A percentile compares a stretch with the other conserved stretches of the same genome.
phyloP scores from a whole-genome alignment of 2,113 vertebrate species.

The Loxodonta africana region DNA sequence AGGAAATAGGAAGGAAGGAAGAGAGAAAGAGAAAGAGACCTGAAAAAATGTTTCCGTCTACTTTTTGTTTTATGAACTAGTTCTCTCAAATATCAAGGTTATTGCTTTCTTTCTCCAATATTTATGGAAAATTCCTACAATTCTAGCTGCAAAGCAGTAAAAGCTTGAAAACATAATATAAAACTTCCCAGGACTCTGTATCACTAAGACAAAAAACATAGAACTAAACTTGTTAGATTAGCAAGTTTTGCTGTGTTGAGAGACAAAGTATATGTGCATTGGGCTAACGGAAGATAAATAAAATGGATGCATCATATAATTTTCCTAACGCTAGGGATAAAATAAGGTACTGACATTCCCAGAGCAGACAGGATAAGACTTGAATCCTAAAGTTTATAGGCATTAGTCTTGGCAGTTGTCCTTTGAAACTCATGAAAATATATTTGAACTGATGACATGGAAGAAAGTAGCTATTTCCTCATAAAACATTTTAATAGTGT shows the following conservation, averaged over 20 bases:
- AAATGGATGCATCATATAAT: slow-evolving; percentile 45
- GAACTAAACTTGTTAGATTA: slow-evolving; percentile 66
- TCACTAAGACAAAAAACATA: slow-evolving; percentile 68
- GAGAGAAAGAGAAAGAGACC: not conserved
- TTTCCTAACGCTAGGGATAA: slow-evolving; percentile 44
- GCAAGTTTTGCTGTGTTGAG: not conserved
- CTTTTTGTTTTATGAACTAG: slow-evolving; percentile 79
- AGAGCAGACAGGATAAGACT: slow-evolving; percentile 62
- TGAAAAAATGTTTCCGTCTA: slow-evolving; percentile 57
- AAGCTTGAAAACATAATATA: slow-evolving; percentile 84
- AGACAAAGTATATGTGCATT: not conserved
- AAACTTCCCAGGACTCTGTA: slow-evolving; percentile 72
- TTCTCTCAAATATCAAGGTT: slow-evolving; percentile 80
- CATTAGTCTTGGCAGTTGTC: slow-evolving; percentile 21
- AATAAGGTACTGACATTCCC: slow-evolving; percentile 42
- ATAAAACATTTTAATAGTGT: slow-evolving; percentile 64
- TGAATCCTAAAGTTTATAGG: slow-evolving; percentile 60
- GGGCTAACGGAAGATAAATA: slow-evolving; percentile 76
- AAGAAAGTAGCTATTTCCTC: slow-evolving; percentile 62
- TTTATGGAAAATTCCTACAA: slow-evolving; percentile 84
- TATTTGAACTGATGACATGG: slow-evolving; percentile 64
- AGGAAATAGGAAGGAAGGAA: not conserved
- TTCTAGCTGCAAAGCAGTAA: slow-evolving; percentile 76
- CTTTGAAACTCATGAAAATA: slow-evolving; percentile 70
- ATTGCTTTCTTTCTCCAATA: slow-evolving; percentile 80